Conservation (phyloP, 1,140 invertebrate genomes). For the Maniola jurtina region DNA sequence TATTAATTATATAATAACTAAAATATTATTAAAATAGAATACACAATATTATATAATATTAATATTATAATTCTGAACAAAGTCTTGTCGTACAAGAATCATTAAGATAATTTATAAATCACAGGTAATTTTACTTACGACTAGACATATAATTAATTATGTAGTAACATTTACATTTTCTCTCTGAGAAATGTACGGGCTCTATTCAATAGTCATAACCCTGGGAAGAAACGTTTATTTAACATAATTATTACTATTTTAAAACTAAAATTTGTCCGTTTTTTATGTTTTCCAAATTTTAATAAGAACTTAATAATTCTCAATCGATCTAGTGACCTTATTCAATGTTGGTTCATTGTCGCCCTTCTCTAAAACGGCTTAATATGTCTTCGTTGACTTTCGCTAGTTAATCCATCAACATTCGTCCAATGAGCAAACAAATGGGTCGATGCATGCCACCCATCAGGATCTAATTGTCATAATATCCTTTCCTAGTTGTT, state of each 20-base stretch:
- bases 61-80: slow-evolving; percentile 27
- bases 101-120: slow-evolving; percentile 65
- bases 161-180: slow-evolving; percentile 38
- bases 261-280: neutral
- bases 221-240: slow-evolving; percentile 18
- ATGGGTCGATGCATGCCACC: too few relatives aligned
- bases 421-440: too few relatives aligned
- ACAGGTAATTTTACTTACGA: slow-evolving; percentile 68
- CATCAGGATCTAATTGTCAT: too few relatives aligned
- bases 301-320: too few relatives aligned
- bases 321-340: too few relatives aligned
- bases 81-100: slow-evolving; percentile 69
- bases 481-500: too few relatives aligned
- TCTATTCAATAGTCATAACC: slow-evolving; percentile 28
- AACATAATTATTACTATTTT: slow-evolving; percentile 1
- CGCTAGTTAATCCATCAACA: too few relatives aligned
- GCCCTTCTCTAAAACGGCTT: too few relatives aligned
- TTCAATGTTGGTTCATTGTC: too few relatives aligned
- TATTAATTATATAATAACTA: slow-evolving; percentile 14
- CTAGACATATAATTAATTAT: slow-evolving; percentile 37
- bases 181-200: slow-evolving; percentile 36
- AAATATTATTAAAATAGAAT: slow-evolving; percentile 24
- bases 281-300: too few relatives aligned
- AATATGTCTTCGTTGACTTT: too few relatives aligned
- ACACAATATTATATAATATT: slow-evolving; percentile 30